A percentile compares a stretch with the other conserved stretches of the same genome.
Evolutionary conservation across 1,140 invertebrate genomes (phyloP).

Genomic region (Saccostrea cuccullata): DNA sequence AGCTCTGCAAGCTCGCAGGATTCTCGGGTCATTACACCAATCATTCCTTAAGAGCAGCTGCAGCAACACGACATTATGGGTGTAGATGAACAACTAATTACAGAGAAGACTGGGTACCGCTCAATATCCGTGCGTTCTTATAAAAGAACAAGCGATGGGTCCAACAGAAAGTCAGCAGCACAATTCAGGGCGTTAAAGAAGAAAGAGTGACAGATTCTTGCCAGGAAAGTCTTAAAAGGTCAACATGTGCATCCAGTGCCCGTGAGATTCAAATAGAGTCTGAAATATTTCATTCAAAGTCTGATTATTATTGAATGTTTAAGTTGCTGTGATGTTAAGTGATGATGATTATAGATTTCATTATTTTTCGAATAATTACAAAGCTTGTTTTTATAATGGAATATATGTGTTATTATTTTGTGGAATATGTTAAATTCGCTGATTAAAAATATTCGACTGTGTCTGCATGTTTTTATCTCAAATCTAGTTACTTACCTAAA

Average conservation of each 20-base stretch:
- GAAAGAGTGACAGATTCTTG: background rate
- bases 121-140: conserved; percentile 36
- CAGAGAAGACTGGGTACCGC: conserved; percentile 49
- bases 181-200: background rate
- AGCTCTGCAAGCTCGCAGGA: background rate
- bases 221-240: background rate
- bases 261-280: background rate
- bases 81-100: conserved; percentile 50
- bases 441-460: too few relatives aligned
- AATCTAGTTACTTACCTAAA: too few relatives aligned
- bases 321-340: too few relatives aligned
- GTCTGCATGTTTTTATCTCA: too few relatives aligned
- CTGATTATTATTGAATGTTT: too few relatives aligned
- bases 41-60: conserved; percentile 48
- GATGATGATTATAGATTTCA: too few relatives aligned
- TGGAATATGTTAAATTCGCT: too few relatives aligned
- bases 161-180: background rate
- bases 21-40: conserved; percentile 41
- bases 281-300: background rate
- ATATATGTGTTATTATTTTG: too few relatives aligned
- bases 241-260: background rate
- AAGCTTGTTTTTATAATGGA: too few relatives aligned
- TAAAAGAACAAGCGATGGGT: conserved; percentile 29
- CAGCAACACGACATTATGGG: conserved; percentile 48
- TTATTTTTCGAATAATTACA: too few relatives aligned